Conservation (phyloP, 2,797 vertebrate species). For the Tadarida brasiliensis region DNA sequence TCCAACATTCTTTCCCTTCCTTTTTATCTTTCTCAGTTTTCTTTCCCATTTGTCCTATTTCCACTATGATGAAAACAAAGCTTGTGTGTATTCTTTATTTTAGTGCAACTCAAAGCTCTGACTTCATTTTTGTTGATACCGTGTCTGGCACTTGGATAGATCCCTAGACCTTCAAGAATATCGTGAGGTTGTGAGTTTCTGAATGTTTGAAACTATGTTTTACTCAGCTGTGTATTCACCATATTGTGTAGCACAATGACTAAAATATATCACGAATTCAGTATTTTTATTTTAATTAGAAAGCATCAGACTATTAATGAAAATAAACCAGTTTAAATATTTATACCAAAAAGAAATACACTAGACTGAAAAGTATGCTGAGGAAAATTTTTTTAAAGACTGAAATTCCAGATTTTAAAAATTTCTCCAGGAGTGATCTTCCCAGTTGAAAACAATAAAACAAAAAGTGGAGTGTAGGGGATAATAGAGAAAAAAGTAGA, state of each 20-base stretch:
- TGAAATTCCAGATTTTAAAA: constrained; percentile 21
- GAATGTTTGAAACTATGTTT: neutral
- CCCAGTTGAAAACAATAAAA: neutral
- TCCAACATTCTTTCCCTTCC: neutral
- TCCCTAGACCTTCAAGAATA: neutral
- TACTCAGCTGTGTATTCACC: neutral
- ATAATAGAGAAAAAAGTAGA: neutral
- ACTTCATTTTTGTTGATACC: neutral
- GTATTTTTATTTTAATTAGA: constrained; percentile 11
- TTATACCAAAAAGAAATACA: neutral
- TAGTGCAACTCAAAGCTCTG: neutral
- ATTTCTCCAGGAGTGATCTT: neutral
- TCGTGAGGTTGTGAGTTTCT: neutral
- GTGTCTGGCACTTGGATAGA: fast-evolving
- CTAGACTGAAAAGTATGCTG: neutral
- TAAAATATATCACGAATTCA: neutral
- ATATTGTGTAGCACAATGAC: neutral
- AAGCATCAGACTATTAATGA: neutral
- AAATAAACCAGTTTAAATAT: neutral
- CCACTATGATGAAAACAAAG: neutral
- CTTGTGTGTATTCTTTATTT: neutral
- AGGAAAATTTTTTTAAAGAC: neutral
- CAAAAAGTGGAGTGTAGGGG: neutral
- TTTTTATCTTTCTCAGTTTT: neutral
- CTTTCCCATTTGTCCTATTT: neutral